A percentile compares a stretch with the other conserved stretches of the same genome.
Conservation (phyloP, 2,113 vertebrate species). For the Macroglossus sobrinus region DNA sequence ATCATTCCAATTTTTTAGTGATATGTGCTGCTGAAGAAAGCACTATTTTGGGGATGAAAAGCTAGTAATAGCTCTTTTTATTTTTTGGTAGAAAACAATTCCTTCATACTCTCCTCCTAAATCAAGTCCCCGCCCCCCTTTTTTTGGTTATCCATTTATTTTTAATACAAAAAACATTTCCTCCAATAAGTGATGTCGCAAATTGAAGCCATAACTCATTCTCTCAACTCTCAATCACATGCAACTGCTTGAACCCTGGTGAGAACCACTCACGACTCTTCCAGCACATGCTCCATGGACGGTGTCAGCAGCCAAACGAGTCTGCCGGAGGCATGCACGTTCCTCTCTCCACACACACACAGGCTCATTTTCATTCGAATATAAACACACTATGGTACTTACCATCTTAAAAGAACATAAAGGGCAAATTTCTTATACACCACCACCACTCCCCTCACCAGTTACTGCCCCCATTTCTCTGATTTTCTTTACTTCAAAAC, state of each 20-base stretch:
- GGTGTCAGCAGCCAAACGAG: neutral
- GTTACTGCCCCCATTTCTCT: neutral
- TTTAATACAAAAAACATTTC: neutral
- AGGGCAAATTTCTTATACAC: neutral
- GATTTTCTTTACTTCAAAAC: neutral
- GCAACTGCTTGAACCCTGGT: neutral
- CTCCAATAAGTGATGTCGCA: neutral
- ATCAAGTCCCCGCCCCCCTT: neutral
- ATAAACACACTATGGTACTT: neutral
- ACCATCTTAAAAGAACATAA: neutral
- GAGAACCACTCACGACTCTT: neutral
- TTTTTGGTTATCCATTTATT: neutral
- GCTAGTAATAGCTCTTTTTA: neutral
- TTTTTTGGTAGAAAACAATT: neutral
- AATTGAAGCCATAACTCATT: fast-evolving
- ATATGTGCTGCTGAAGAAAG: too few species aligned
- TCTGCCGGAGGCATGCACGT: fast-evolving
- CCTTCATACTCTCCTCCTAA: neutral
- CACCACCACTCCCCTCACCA: neutral
- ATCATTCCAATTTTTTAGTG: too few species aligned
- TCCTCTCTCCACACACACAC: neutral
- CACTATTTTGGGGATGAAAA: neutral
- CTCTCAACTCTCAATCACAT: slow-evolving; percentile 6
- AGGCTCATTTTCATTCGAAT: neutral
- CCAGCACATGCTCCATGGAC: neutral